Percentiles rank a stretch among this genome's conserved stretches.
These are phyloP conservation scores for Tribolium castaneum DNA, from an alignment of 1,140 invertebrate species.

Conservation along the genomic window DNA sequence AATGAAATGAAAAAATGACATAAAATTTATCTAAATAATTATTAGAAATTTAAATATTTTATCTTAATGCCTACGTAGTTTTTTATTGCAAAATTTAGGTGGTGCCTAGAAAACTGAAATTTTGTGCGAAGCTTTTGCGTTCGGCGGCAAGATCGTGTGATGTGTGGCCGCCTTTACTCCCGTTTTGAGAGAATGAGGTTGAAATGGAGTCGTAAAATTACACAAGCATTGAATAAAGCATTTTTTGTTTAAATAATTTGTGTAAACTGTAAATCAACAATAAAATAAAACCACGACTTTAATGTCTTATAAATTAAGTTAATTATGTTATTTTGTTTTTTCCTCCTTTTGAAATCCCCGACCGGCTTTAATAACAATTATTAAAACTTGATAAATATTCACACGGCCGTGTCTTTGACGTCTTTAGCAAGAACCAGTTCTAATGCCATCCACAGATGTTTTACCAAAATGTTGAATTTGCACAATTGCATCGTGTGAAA, in stretches of 20 bases:
- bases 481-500: not conserved
- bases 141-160: not conserved
- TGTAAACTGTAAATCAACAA: conserved; percentile 17
- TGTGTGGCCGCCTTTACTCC: not conserved
- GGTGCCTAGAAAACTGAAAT: too few relatives aligned
- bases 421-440: not conserved
- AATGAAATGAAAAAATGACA: too few relatives aligned
- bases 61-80: too few relatives aligned
- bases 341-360: not conserved
- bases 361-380: not conserved
- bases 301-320: conserved; percentile 34
- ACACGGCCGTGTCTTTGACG: conserved; percentile 2
- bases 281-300: conserved; percentile 11
- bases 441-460: not conserved
- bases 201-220: conserved; percentile 23
- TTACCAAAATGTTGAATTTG: not conserved
- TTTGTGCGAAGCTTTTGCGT: too few relatives aligned
- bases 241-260: conserved; percentile 29
- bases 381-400: conserved; percentile 12
- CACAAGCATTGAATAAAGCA: conserved; percentile 15
- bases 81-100: too few relatives aligned
- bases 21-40: too few relatives aligned
- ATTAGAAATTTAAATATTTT: too few relatives aligned
- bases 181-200: conserved; percentile 6
- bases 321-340: conserved; percentile 23